Base-by-base conservation (phyloP, 2,888 invertebrate genomes). In the Ariolimax columbianus region DNA sequence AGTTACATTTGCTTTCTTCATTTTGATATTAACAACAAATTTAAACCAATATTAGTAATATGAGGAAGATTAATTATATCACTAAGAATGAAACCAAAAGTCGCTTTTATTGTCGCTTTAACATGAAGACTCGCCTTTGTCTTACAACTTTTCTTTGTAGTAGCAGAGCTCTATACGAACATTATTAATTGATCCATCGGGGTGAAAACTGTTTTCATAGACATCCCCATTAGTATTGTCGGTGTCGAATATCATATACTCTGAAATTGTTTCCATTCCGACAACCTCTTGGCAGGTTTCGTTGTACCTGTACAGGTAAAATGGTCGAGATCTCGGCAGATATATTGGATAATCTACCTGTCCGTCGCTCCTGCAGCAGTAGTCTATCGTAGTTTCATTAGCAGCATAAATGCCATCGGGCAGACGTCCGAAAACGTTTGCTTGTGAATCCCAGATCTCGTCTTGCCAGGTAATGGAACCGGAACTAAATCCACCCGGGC, bases 291-390 rank as follows among this genome's bases (percentile, higher is more conserved):
- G 82, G 66, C 82, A 82, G 3, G 55, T 73, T 33, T 66, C 82
- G 33, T 66, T 66, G 66, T 40, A 77, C 26, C 82, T 36, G 77
- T 82, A 82, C 1, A 82, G 72, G 40, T 75, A 82, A 38, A 82
- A 82, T 38, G 82, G 82, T 9, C 43, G 40, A 59, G 73, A 38
- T 40, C 17, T 75, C 6, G 82, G 82, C 1, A 82, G 75, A 40
- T 63, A 75, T 63, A 82, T 63, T 1, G 73, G 38, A 3, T 73
- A 30, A 26, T 43, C 11, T 19, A 30, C 47, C 19, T 19, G n/a
- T 55, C 82, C 72, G 66, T 82, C 82, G 30, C 66, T 43, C 23
- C 82, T 73, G 77, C 82, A 82, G 47, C 82, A 82, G 47, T 75
- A 82, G 33, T 26, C 7, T 14, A 82, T 73, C 7, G 17, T n/a